Evolutionary conservation across 35 echinoderm and acorn worm species (phyloP), one percentile per base, ranked within the genome.

Genomic region (Apostichopus japonicus): DNA sequence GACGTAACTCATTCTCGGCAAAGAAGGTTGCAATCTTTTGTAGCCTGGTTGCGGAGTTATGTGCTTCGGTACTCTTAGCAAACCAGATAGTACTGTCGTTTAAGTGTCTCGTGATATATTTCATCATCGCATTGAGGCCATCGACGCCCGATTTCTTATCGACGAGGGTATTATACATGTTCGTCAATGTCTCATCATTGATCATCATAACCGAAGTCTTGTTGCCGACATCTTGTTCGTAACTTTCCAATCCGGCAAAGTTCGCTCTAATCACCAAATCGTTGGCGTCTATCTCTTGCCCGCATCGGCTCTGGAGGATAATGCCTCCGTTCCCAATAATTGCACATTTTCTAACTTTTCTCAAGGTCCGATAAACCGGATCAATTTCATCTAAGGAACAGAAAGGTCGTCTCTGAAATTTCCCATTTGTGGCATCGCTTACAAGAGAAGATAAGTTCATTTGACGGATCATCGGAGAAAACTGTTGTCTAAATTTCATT

Each of bases 271-370:
- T 73, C 9, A 94, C 93, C 24, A 94, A 92, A 58, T 94, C 82
- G 78, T 94, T 90, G 2, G 88, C 61, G 56, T 94, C 93, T 51
- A 94, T 92, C 87, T 94, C 89, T 24, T 33, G 4, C 5, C 93
- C 93, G 72, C 93, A 94, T 91, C 54, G 51, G 65, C 93, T 92
- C 10, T 92, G 55, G 24, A 94, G 62, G 5, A 94, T 15, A 87
- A 94, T 91, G 10, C 93, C 93, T 16, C 93, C 72, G 80, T 86
- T 94, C 10, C 93, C 93, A 58, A 94, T 71, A 23, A 94, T 24
- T 10, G 93, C 93, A 70, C 93, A 94, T 78, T 57, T 51, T 84
- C 56, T n/a, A 7, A 19, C 15, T 53, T 56, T 84, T 44, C n/a
- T 11, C 5, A 84, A 4, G 8, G 80, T 84, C 2, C 9, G 17